Conservation (phyloP, 2,888 invertebrate genomes). For the Hirtodrosophila trivittata region DNA sequence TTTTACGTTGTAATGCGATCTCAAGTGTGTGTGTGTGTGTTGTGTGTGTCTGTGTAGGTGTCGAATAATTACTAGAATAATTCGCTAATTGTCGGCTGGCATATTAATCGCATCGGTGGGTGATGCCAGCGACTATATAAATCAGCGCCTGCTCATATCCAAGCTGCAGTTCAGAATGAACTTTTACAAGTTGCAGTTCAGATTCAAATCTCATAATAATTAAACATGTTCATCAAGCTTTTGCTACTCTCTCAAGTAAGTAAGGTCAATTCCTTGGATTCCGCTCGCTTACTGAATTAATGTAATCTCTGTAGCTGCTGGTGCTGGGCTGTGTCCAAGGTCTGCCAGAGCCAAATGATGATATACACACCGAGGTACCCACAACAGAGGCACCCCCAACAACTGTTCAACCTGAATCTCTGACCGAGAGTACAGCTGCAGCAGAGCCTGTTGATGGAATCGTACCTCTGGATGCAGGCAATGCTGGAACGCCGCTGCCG, state of each 20-base stretch:
- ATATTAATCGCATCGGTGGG: conserved; percentile 39
- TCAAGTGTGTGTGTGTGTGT: not conserved
- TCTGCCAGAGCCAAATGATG: conserved; percentile 17
- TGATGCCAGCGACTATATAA: conserved; percentile 54
- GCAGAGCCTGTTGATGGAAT: conserved; percentile 27
- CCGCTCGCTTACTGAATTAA: too few relatives aligned
- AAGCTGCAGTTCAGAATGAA: conserved; percentile 34
- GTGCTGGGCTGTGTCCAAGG: conserved; percentile 25
- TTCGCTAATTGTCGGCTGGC: conserved; percentile 43
- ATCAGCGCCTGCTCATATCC: conserved; percentile 4
- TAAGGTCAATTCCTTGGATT: not conserved
- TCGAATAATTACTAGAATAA: conserved; percentile 32
- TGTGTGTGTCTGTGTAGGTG: too few relatives aligned
- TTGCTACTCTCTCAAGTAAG: conserved; percentile 58
- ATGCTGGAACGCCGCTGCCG: conserved; percentile 14
- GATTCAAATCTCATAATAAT: not conserved
- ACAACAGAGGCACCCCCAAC: conserved; percentile 11
- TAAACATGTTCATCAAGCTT: conserved; percentile 51
- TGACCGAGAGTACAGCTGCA: conserved; percentile 20
- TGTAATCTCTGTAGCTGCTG: conserved; percentile 39
- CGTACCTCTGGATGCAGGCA: conserved; percentile 28
- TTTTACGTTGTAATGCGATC: conserved; percentile 22
- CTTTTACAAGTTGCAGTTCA: conserved; percentile 14
- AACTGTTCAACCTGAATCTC: conserved; percentile 35
- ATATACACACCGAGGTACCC: conserved; percentile 18